These are phyloP conservation scores for Apteryx mantelli DNA, from an alignment of 2,113 vertebrate genomes.

Conservation along the genomic window DNA sequence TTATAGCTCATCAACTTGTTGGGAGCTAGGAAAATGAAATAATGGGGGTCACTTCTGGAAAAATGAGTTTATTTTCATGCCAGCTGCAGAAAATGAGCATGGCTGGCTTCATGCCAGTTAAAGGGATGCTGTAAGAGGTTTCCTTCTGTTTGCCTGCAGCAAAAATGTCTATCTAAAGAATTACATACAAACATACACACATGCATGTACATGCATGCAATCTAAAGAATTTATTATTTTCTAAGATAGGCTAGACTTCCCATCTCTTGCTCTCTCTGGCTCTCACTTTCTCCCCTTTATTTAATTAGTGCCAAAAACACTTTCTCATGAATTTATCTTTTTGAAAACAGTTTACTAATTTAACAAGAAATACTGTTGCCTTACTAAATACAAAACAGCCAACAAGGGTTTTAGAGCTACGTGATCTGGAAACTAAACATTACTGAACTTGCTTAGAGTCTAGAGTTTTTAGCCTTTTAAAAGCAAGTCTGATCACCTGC, in stretches of 20 bases:
- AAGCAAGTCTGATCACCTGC: background rate
- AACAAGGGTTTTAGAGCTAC: background rate
- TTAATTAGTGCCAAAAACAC: background rate
- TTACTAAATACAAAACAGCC: background rate
- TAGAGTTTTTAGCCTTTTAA: background rate
- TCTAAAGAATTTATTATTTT: background rate
- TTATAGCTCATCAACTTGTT: constrained; percentile 76
- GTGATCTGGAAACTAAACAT: background rate
- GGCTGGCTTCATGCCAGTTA: constrained; percentile 74
- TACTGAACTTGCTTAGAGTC: background rate
- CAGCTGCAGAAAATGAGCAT: constrained; percentile 80
- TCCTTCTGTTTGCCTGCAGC: constrained; percentile 47
- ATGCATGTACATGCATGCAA: background rate
- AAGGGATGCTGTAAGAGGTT: constrained; percentile 51
- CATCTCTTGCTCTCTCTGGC: background rate
- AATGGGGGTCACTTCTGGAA: constrained; percentile 81
- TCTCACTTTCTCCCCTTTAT: background rate
- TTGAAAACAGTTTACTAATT: background rate
- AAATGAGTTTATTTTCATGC: constrained; percentile 81
- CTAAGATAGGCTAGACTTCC: background rate
- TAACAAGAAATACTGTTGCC: background rate
- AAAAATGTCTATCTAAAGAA: constrained; percentile 49
- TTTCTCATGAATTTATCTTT: background rate
- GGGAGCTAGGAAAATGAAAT: constrained; percentile 78
- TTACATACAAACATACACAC: background rate